Base-by-base conservation (phyloP, 2,113 vertebrate species). In the Tenrec ecaudatus region DNA sequence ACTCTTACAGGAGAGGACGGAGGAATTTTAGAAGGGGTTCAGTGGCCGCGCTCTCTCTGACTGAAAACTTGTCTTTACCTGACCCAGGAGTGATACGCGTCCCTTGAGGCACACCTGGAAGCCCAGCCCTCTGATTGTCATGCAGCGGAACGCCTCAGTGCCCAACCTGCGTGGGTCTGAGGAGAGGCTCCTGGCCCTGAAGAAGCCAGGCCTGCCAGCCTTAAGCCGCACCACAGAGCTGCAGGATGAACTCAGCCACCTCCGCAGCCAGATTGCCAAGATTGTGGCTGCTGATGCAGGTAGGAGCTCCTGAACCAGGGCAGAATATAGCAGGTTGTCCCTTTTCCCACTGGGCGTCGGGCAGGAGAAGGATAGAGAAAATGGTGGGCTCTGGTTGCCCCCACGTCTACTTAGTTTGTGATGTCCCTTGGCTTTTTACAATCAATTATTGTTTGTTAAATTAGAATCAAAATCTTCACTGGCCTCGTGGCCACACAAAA, bases 101-200 rank as follows among this genome's bases (percentile, higher is more conserved):
- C 99, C 99, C 0, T 97, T 99, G 91, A 99, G 99, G 97, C 99
- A 99, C 64, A 99, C 99, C 71, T 99, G 99, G 99, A 98, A 99
- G 94, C 99, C 99, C 0, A 99, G 99, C 19, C 99, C 99, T 58
- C 98, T 99, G 96, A 98, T 99, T 0, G 98, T 99, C 33, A 99
- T 99, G 92, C 99, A 99, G 91, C 98, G 99, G 43, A 99, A 99
- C 87, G 99, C 99, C 17, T 99, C 99, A 0, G 99, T 99, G 90
- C 99, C 99, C 94, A 99, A 99, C 98, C 98, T 99, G 93, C 99
- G 99, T 73, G 99, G 98, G 38, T 99, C 99, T 31, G 99, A 99
- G 87, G 99, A 99, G 95, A 98, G 99, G 93, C 97, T 99, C 96
- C 98, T 99, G 57, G 99, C 98, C 88, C 96, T 99, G 86, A 99